Conservation (phyloP, 2,113 vertebrate genomes). For the Collichthys lucidus region DNA sequence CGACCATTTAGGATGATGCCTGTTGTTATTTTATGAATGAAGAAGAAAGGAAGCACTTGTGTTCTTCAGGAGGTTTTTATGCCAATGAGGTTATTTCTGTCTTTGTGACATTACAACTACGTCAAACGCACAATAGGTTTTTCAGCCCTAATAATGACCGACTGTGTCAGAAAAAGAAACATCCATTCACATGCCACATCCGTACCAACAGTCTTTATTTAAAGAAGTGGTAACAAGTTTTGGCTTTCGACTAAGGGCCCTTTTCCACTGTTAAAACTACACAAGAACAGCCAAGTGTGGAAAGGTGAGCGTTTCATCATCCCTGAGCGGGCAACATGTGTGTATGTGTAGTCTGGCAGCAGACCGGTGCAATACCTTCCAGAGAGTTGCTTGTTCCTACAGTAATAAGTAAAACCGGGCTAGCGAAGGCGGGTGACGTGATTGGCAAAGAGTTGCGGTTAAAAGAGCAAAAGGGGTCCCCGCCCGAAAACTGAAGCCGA, state of each 20-base stretch:
- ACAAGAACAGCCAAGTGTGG: slow-evolving; percentile 44
- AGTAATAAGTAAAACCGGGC: slow-evolving; percentile 26
- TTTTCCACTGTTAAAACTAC: slow-evolving; percentile 64
- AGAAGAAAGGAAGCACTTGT: no score
- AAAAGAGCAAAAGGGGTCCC: slow-evolving; percentile 6
- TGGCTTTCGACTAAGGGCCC: slow-evolving; percentile 44
- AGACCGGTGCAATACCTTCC: slow-evolving; percentile 3
- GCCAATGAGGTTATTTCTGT: not conserved
- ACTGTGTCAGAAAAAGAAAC: slow-evolving; percentile 11
- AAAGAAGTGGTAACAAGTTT: slow-evolving; percentile 58
- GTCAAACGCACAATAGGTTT: not conserved
- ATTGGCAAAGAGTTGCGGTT: slow-evolving; percentile 41
- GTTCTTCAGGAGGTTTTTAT: no score
- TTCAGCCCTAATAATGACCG: slow-evolving; percentile 14
- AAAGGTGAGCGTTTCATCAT: slow-evolving; percentile 51
- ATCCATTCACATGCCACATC: slow-evolving; percentile 20
- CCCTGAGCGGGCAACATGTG: not conserved
- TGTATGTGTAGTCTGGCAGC: slow-evolving; percentile 26
- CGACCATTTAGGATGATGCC: no score
- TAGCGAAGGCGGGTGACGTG: slow-evolving; percentile 10
- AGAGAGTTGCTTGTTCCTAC: slow-evolving; percentile 44
- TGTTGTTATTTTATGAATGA: no score
- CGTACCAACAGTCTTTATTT: slow-evolving; percentile 40
- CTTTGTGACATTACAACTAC: not conserved
- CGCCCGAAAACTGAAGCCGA: not conserved